Evolutionary conservation across 2,113 vertebrate species (phyloP).

Genomic region (Alces alces): DNA sequence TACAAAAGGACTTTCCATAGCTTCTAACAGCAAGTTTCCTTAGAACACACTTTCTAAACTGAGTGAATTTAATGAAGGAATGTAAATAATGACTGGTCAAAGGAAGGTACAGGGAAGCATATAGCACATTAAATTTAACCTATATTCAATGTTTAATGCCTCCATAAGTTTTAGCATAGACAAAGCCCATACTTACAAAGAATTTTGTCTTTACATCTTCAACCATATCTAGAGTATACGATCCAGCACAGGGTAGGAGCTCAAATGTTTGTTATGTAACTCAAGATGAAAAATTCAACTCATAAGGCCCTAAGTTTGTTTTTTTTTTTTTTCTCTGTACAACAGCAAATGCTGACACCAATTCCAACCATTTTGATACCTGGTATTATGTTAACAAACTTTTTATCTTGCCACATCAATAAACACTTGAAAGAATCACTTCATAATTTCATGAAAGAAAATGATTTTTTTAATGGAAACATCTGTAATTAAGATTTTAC

Average conservation of each 20-base stretch:
- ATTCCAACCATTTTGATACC: slow-evolving; percentile 40
- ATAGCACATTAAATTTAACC: background rate
- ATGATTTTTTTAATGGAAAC: background rate
- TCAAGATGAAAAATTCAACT: slow-evolving; percentile 37
- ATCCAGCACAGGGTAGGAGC: background rate
- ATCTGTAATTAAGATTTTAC: background rate
- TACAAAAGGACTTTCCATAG: slow-evolving; percentile 15
- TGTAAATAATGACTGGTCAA: slow-evolving; percentile 28
- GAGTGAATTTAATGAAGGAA: slow-evolving; percentile 20
- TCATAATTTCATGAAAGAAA: slow-evolving; percentile 34
- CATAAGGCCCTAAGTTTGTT: background rate
- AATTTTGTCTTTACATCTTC: background rate
- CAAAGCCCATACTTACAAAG: background rate
- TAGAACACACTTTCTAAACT: slow-evolving; percentile 19
- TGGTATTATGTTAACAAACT: background rate
- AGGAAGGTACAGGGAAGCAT: background rate
- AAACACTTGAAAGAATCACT: background rate
- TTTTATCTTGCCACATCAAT: background rate
- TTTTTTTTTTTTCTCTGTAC: background rate
- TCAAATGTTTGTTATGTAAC: slow-evolving; percentile 26
- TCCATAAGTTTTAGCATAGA: background rate
- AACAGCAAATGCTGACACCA: background rate
- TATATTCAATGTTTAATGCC: background rate
- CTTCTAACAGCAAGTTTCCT: slow-evolving; percentile 15
- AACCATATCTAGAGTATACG: background rate